Evolutionary conservation across 2,888 invertebrate genomes (phyloP).

Genomic region (Leistus spinibarbis): DNA sequence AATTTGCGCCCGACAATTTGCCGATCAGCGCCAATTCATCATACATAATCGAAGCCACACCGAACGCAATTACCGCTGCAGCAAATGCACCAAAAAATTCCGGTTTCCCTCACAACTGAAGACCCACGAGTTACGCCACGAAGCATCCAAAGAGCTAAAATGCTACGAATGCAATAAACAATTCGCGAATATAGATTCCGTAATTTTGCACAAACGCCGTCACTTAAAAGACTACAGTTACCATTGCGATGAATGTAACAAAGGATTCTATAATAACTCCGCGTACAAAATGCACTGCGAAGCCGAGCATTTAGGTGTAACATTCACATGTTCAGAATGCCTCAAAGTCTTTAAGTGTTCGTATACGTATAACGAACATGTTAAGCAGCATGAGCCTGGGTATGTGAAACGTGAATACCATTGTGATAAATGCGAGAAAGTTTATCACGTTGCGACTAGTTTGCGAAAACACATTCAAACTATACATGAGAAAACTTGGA

Average conservation of each 20-base stretch:
- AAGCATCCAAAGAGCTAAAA: background rate
- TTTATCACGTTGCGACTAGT: background rate
- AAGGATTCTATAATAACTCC: constrained; percentile 41
- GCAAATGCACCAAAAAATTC: constrained; percentile 10
- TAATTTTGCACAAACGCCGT: background rate
- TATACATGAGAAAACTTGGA: background rate
- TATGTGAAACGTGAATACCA: constrained; percentile 41
- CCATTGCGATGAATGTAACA: constrained; percentile 32
- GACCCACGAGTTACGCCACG: constrained; percentile 11
- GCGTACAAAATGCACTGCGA: constrained; percentile 42
- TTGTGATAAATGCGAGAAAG: constrained; percentile 57
- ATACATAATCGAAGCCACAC: constrained; percentile 25
- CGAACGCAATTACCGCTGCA: constrained; percentile 6
- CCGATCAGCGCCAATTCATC: constrained; percentile 7
- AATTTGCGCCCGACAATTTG: constrained; percentile 14
- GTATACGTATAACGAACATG: constrained; percentile 32
- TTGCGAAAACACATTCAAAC: constrained; percentile 7
- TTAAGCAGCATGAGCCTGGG: background rate
- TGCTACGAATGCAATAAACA: background rate
- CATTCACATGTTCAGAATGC: constrained; percentile 44
- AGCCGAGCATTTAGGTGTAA: constrained; percentile 42
- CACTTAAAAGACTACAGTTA: background rate
- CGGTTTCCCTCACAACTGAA: constrained; percentile 25
- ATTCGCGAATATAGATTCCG: background rate
- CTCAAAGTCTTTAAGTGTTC: constrained; percentile 44